Conservation (phyloP, 2,888 invertebrate species). For the Heteromyza rotundicornis region DNA sequence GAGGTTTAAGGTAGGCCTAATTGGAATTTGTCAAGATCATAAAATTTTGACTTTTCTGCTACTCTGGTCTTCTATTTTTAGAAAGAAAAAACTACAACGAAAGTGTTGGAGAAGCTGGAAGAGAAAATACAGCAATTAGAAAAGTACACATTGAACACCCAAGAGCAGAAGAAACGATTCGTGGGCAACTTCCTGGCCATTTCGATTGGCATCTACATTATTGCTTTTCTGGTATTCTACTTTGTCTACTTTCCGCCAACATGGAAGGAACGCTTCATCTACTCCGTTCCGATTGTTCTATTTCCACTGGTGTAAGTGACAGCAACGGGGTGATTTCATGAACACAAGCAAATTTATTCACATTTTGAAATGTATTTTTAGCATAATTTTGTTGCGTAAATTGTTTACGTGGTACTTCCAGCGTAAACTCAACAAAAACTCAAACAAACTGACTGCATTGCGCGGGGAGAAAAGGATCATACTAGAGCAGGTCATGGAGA, state of each 20-base stretch:
- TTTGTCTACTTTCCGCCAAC: constrained; percentile 81
- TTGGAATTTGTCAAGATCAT: constrained; percentile 5
- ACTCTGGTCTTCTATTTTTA: constrained; percentile 53
- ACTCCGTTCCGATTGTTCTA: constrained; percentile 78
- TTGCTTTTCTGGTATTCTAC: constrained; percentile 77
- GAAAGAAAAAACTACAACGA: constrained; percentile 65
- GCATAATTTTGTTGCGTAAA: constrained; percentile 79
- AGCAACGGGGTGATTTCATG: constrained; percentile 28
- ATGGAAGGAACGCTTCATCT: constrained; percentile 75
- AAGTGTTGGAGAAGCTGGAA: constrained; percentile 74
- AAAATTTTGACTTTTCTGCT: constrained; percentile 8
- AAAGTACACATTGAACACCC: constrained; percentile 78
- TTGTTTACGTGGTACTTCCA: constrained; percentile 89
- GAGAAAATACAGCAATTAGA: constrained; percentile 82
- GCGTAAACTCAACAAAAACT: constrained; percentile 79
- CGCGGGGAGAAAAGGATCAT: constrained; percentile 85
- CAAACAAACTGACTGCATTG: constrained; percentile 73
- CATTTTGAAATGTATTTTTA: constrained; percentile 57
- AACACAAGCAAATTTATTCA: background rate
- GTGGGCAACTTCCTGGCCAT: constrained; percentile 78
- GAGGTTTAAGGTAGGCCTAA: constrained; percentile 69
- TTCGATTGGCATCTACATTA: constrained; percentile 73
- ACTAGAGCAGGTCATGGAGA: constrained; percentile 95
- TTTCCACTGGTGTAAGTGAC: constrained; percentile 83
- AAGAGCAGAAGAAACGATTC: constrained; percentile 80